phyloP scores from a whole-genome alignment of 2,888 invertebrate genomes.

The Clitarchus hookeri region DNA sequence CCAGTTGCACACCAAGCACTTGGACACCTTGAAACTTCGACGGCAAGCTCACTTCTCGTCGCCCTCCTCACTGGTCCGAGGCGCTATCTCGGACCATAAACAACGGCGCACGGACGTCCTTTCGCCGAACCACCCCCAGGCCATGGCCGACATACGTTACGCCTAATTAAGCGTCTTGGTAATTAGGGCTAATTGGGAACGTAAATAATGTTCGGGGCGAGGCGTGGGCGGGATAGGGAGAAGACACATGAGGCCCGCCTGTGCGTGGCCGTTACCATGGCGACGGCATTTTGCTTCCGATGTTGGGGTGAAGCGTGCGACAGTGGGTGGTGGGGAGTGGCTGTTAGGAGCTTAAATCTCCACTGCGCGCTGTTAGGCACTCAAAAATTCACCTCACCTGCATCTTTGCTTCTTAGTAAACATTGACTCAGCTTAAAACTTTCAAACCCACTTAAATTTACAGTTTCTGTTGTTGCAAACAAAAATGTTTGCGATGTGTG shows the following conservation, averaged over 20 bases:
- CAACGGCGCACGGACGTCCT: not conserved
- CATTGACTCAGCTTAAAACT: no score
- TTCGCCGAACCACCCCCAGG: not conserved
- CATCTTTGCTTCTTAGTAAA: no score
- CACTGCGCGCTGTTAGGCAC: no score
- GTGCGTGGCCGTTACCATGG: not conserved
- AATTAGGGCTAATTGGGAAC: constrained; percentile 14
- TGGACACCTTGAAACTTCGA: not conserved
- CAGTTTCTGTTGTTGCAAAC: no score
- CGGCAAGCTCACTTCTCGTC: not conserved
- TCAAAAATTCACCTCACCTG: no score
- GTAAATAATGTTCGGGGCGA: not conserved
- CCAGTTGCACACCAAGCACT: no score
- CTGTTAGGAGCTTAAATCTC: no score
- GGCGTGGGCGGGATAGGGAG: not conserved
- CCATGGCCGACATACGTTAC: not conserved
- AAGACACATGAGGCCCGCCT: not conserved
- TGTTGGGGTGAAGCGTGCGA: not conserved
- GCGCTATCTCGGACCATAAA: not conserved
- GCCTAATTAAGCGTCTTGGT: constrained; percentile 14
- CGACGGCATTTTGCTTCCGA: not conserved
- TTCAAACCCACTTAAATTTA: no score
- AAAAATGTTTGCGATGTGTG: no score
- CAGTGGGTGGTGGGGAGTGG: not conserved
- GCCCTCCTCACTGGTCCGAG: not conserved